Evolutionary conservation across 2,113 vertebrate species (phyloP).

Genomic region (Lichenostomus cassidix): DNA sequence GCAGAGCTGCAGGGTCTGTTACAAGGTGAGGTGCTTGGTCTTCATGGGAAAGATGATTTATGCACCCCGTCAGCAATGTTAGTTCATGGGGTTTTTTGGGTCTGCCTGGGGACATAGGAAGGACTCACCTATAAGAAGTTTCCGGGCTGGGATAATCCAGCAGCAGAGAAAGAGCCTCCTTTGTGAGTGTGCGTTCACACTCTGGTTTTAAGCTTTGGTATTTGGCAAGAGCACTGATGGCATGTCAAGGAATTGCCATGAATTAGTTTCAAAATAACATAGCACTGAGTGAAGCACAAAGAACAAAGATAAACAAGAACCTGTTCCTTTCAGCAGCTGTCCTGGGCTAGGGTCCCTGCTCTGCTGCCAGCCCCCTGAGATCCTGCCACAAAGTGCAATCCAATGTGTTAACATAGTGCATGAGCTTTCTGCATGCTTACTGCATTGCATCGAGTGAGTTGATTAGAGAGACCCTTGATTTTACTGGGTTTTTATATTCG

Average conservation of each 20-base stretch:
- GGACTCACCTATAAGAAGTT: neutral
- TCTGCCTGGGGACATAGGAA: neutral
- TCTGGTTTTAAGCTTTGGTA: neutral
- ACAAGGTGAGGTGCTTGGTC: neutral
- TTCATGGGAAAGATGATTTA: neutral
- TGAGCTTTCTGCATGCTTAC: neutral
- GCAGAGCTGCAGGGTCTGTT: neutral
- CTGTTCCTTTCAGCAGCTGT: neutral
- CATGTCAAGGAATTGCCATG: neutral
- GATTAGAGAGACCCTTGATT: slow-evolving; percentile 29
- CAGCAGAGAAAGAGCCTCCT: rapidly evolving
- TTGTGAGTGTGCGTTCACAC: neutral
- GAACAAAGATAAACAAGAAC: neutral
- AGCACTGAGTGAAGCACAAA: neutral
- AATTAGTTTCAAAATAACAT: neutral
- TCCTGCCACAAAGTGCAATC: neutral
- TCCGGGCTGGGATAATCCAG: neutral
- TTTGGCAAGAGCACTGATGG: neutral
- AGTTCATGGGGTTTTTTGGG: neutral
- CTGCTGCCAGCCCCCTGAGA: neutral
- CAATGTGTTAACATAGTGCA: neutral
- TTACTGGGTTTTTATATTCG: neutral
- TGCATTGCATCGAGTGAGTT: neutral
- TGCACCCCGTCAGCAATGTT: rapidly evolving
- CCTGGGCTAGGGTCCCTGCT: neutral